Evolutionary conservation across 35 echinoderm and acorn worm genomes (phyloP).

Genomic region (Apostichopus parvimensis): DNA sequence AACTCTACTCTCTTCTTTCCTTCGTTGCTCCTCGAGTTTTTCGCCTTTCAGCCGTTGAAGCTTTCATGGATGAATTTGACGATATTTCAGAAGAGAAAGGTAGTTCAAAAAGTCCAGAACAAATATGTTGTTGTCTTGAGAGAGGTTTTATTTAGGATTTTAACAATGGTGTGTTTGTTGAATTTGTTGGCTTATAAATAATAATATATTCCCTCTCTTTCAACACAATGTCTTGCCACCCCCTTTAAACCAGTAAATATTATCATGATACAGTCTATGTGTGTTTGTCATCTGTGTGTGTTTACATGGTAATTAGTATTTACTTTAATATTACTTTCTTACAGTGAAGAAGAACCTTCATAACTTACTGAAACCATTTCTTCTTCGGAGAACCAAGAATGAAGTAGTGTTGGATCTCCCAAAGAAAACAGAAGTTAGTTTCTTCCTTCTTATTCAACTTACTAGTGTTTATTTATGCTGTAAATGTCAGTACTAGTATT

Average conservation of each 20-base stretch:
- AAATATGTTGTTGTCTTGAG: too few species aligned
- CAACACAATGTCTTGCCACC: too few species aligned
- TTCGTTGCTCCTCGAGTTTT: slow-evolving; percentile 86
- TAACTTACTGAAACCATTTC: slow-evolving; percentile 77
- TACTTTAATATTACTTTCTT: background rate
- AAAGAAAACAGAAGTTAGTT: slow-evolving; percentile 87
- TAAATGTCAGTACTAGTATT: too few species aligned
- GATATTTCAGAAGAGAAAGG: slow-evolving; percentile 70
- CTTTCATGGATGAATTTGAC: slow-evolving; percentile 75
- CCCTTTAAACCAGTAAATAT: too few species aligned
- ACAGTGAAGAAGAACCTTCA: slow-evolving; percentile 81
- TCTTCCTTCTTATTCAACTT: background rate
- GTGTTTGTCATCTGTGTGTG: too few species aligned
- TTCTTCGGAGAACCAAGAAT: slow-evolving; percentile 84
- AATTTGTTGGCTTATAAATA: too few species aligned
- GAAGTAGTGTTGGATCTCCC: slow-evolving; percentile 93
- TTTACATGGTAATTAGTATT: too few species aligned
- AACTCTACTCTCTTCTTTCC: slow-evolving; percentile 79
- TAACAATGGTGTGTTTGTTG: too few species aligned
- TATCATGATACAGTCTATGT: too few species aligned
- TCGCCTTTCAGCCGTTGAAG: slow-evolving; percentile 55
- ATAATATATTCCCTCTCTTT: too few species aligned
- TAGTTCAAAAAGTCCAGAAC: background rate
- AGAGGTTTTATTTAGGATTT: too few species aligned
- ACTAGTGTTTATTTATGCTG: too few species aligned